Evolutionary conservation across 2,888 invertebrate species (phyloP), one percentile per base, ranked within the genome.

Genomic region (Sphecodes monilicornis): DNA sequence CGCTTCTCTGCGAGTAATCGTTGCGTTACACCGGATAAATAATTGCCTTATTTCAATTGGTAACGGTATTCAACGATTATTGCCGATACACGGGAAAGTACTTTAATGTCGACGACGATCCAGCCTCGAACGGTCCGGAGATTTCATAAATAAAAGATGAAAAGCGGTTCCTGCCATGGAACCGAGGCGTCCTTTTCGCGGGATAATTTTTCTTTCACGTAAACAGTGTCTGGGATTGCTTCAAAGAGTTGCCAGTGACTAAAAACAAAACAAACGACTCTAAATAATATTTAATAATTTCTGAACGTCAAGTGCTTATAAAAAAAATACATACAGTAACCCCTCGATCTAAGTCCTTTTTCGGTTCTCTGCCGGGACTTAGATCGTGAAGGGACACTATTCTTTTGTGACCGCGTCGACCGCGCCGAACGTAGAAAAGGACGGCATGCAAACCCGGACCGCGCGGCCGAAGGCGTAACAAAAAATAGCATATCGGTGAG

Each of bases 1-100:
- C n/a, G 36, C 4, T n/a, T n/a, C n/a, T 66, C 66, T 10, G 66
- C 36, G 66, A 39, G 66, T 36, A n/a, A 66, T 66, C 66, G 66
- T 22, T 22, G 39, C n/a, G 1, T 66, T 36, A 36, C 66, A 50
- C 8, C 68, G 39, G 68, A 69, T 18, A 39, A 50, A 76, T 69
- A 69, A 70, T 69, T 76, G 76, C n/a, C 54, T 69, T 26, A 57
- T 76, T 54, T 76, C 69, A 75, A 75, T 66, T 66, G 75, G 64
- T 36, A 75, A 75, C n/a, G 32, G 26, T 32, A 54, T 70, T 70
- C 41, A 41, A 41, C 32, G 46, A 29, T 70, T 70, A 57, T 77
- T 70, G 57, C 39, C 46, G 54, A 57, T 41, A 69, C 70, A 70
- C 26, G 50, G n/a, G n/a, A 77, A 77, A 75, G 29, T 54, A 22